phyloP scores from a whole-genome alignment of 1,140 invertebrate genomes.

The Chlorops oryzae region DNA sequence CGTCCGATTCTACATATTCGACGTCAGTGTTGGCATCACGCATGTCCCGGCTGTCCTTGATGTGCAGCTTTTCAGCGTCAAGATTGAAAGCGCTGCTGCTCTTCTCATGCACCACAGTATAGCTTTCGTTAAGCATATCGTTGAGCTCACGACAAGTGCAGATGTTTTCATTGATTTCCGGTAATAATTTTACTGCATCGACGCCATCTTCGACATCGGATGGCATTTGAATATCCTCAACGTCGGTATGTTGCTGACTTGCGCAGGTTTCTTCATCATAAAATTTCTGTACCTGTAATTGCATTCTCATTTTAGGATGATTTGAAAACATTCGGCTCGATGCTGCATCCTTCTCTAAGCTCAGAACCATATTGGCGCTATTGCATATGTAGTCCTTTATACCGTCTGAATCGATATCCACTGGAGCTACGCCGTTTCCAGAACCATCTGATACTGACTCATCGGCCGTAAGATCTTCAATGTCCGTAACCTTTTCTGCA shows the following conservation, averaged over 20 bases:
- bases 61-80: slow-evolving; percentile 49
- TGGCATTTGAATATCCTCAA: slow-evolving; percentile 51
- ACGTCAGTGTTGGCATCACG: slow-evolving; percentile 49
- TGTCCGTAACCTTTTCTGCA: slow-evolving; percentile 21
- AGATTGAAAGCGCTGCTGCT: slow-evolving; percentile 45
- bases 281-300: background rate
- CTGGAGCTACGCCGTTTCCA: slow-evolving; percentile 14
- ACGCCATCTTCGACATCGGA: slow-evolving; percentile 49
- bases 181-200: slow-evolving; percentile 7
- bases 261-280: slow-evolving; percentile 14
- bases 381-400: slow-evolving; percentile 12
- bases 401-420: background rate
- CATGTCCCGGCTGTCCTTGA: slow-evolving; percentile 47
- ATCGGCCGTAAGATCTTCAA: slow-evolving; percentile 36
- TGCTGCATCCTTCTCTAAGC: slow-evolving; percentile 2
- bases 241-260: slow-evolving; percentile 48
- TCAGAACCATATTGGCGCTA: slow-evolving; percentile 9
- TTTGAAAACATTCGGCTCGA: background rate
- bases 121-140: slow-evolving; percentile 45
- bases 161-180: slow-evolving; percentile 17
- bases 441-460: slow-evolving; percentile 26
- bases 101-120: slow-evolving; percentile 48
- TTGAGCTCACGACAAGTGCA: slow-evolving; percentile 37
- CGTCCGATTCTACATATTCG: slow-evolving; percentile 50
- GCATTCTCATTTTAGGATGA: background rate